Evolutionary conservation across 2,797 vertebrate species (phyloP), one percentile per base, ranked within the genome.

Genomic region (Chanos chanos): DNA sequence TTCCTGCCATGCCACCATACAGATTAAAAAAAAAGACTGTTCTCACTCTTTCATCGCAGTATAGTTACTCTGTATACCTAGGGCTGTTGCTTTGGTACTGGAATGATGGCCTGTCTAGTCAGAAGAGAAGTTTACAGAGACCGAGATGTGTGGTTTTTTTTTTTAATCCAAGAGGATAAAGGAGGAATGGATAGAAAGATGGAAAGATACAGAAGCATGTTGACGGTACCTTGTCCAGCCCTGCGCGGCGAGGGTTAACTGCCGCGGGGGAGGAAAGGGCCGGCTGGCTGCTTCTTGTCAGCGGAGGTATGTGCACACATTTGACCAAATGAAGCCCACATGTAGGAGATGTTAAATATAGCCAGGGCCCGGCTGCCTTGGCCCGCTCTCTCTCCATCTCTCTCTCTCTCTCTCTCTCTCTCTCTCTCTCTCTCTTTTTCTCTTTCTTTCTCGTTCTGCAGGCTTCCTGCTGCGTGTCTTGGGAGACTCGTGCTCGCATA

Each of bases 281-380:
- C 45, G 7, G 48, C 73, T 58, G 74, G 39, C 77, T 70, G 75
- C 41, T 39, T 13, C 76, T 66, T 72, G 71, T 80, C 74, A 77
- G 73, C 56, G 70, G 45, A 79, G 70, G 71, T 81, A 86, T 85
- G 82, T 16, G 33, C 75, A 49, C 72, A 62, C 73, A 71, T 83
- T 74, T 70, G 74, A 72, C 71, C 75, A 79, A 87, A 87, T 79
- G 72, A 83, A 85, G 76, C 81, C 83, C 85, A 86, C 82, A 85
- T 86, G 85, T 81, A 78, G 66, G 61, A 70, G 67, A 83, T 71
- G 81, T 83, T 88, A 88, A 89, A 89, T 84, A 82, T 89, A 89
- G 76, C 74, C 25, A 51, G 25, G 66, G 74, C 48, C 67, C 62
- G 65, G 74, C 77, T 80, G 67, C 66, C 63, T 68, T 74, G 69